Base-by-base conservation (phyloP, 1,140 invertebrate species). In the Mya arenaria region DNA sequence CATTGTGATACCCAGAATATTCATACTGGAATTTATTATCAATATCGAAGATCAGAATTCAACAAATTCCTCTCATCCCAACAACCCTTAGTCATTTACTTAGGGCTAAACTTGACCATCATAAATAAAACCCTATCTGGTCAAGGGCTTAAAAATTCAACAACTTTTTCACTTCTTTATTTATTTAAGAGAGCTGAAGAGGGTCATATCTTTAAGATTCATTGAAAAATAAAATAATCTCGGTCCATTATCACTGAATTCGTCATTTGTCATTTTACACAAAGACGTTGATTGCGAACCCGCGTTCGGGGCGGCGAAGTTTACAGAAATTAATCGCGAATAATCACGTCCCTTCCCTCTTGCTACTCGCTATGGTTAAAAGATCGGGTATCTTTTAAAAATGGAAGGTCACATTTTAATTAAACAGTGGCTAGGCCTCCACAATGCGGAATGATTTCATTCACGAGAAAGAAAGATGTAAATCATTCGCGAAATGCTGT, bases 381-480 rank as follows among this genome's bases (percentile, higher is more conserved):
- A 37, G 77, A 80, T 80, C 77, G 62, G 62, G 77, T 80, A 68
- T 39, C 77, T 55, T 58, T 36, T 71, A 32, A 58, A 80, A 80
- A 80, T 80, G 77, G 77, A 80, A 56, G 77, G 77, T 80, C 77
- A 80, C 77, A 80, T 80, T 80, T 80, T 80, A 80, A 80, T 80
- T 80, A 80, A 80, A 80, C 66, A 80, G 41, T 71, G 44, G 77
- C 66, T 71, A 56, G 4, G 44, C 65, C 56, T 71, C 30, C 23
- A 80, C 77, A 80, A 80, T 69, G 37, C 48, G 4, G 34, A 68
- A 34, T 48, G 6, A 41, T 66, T 65, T 80, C 65, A 68, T 80
- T 80, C 77, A 71, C 55, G 65, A 69, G 41, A 55, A 32, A 48
- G 68, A 37, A n/a, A 44, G 55, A 80, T 80, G 77, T 80, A 80